Evolutionary conservation across 2,797 vertebrate species (phyloP).

Genomic region (Fringilla coelebs): DNA sequence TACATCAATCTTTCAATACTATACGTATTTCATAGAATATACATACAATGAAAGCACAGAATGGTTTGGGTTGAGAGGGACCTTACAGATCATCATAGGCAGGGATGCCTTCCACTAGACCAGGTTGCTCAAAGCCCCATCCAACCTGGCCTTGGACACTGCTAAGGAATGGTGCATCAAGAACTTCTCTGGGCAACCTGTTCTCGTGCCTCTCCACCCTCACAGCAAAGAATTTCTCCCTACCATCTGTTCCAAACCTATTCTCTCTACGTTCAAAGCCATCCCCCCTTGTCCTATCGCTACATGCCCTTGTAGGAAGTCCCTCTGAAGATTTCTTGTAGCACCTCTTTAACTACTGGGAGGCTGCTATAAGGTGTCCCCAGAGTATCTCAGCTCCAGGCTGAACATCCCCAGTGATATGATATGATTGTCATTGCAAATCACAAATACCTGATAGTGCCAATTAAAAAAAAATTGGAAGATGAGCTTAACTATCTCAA

Average conservation of each 20-base stretch:
- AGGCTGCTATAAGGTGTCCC: background rate
- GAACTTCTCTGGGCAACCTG: background rate
- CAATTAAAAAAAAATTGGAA: background rate
- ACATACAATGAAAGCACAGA: fast-evolving
- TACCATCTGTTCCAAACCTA: background rate
- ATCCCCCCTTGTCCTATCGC: background rate
- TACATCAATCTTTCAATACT: background rate
- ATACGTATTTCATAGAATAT: background rate
- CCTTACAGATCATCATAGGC: background rate
- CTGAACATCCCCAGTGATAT: background rate
- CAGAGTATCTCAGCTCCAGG: background rate
- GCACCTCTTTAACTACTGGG: background rate
- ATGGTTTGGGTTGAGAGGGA: background rate
- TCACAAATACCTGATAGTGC: background rate
- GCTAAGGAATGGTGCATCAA: background rate
- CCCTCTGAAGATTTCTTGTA: background rate
- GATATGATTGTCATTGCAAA: background rate
- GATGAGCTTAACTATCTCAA: background rate
- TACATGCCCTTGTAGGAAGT: background rate
- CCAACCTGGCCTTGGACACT: background rate
- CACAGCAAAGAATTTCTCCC: background rate
- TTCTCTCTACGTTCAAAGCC: background rate
- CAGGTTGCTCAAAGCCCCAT: background rate
- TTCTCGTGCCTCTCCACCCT: background rate
- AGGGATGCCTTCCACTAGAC: background rate